Evolutionary conservation across 2,113 vertebrate species (phyloP).

Genomic region (Micromys minutus): DNA sequence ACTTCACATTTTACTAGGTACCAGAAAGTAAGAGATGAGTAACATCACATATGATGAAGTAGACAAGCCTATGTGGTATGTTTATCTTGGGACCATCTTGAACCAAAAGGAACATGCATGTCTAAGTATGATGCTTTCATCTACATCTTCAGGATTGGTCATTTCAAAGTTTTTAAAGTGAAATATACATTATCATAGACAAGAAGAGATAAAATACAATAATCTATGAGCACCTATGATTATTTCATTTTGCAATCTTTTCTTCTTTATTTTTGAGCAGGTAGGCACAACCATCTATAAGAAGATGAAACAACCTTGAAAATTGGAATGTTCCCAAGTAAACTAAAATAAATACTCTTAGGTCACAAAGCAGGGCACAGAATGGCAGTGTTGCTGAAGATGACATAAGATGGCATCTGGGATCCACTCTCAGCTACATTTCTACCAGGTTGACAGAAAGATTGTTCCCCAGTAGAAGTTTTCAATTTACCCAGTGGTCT

Average conservation of each 20-base stretch:
- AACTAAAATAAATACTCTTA: background rate
- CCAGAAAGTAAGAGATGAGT: background rate
- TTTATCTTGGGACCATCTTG: background rate
- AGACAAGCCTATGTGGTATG: background rate
- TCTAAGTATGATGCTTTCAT: background rate
- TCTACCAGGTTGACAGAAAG: background rate
- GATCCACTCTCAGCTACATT: background rate
- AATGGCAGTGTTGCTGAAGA: background rate
- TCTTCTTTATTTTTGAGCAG: background rate
- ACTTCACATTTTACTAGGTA: background rate
- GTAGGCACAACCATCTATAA: background rate
- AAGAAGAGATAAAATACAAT: slow-evolving; percentile 19
- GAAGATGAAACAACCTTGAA: background rate
- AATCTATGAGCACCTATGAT: background rate
- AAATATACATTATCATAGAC: background rate
- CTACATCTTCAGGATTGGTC: background rate
- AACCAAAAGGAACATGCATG: background rate
- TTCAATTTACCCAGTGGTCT: background rate
- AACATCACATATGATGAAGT: background rate
- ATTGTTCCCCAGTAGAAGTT: background rate
- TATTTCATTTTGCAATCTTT: background rate
- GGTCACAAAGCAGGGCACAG: background rate
- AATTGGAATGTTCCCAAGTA: background rate
- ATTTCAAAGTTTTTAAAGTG: background rate
- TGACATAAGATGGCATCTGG: background rate